Conservation (phyloP, 2,113 vertebrate species). For the Orycteropus afer region DNA sequence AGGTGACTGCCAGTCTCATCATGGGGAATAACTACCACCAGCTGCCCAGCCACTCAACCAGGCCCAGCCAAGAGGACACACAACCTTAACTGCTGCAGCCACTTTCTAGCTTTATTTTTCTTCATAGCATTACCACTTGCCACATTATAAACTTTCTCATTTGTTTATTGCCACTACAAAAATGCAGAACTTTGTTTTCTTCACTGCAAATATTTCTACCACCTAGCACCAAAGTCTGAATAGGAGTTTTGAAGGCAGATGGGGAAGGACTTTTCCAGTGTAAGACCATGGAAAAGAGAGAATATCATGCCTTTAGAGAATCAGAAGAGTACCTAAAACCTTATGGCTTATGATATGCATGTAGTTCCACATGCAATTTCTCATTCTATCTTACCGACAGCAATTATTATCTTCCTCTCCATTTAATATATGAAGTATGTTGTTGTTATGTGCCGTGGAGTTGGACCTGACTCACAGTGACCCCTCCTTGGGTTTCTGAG, state of each 20-base stretch:
- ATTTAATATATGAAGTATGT: background rate
- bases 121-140: background rate
- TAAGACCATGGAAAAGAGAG: background rate
- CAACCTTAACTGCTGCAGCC: too few relatives aligned
- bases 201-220: background rate
- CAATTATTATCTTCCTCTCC: background rate
- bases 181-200: background rate
- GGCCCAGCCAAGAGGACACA: too few relatives aligned
- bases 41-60: too few relatives aligned
- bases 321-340: background rate
- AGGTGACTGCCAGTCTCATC: too few relatives aligned
- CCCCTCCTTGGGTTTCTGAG: too few relatives aligned
- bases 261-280: background rate
- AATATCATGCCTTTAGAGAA: background rate
- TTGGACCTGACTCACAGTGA: too few relatives aligned
- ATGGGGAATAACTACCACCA: too few relatives aligned
- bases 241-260: background rate
- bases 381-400: background rate
- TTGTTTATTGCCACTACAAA: background rate
- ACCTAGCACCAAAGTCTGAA: background rate
- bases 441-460: too few relatives aligned
- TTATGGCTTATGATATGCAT: background rate
- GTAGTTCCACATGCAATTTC: background rate
- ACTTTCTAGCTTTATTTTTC: background rate
- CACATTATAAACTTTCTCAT: background rate